These are phyloP conservation scores for Micromys minutus DNA, from an alignment of 2,113 vertebrate species.

Conservation along the genomic window DNA sequence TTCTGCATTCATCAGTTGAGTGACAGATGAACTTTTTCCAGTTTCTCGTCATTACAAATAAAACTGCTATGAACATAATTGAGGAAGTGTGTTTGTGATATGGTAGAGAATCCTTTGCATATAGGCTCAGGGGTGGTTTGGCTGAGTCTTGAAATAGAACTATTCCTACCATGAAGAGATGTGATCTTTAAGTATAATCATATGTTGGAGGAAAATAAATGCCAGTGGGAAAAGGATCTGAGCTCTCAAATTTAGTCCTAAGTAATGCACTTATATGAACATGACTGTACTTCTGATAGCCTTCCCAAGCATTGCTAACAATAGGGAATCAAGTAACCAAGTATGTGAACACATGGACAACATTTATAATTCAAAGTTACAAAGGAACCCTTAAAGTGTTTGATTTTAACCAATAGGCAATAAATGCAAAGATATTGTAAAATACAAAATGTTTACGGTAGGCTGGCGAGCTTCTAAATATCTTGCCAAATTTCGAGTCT, in stretches of 20 bases:
- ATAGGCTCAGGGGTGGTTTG: too few relatives aligned
- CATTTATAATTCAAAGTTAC: too few relatives aligned
- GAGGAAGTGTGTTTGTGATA: too few relatives aligned
- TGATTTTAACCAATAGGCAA: neutral
- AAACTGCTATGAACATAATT: too few relatives aligned
- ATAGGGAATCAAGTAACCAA: too few relatives aligned
- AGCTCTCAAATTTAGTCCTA: neutral
- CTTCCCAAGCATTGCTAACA: neutral
- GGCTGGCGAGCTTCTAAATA: neutral
- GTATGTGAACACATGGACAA: too few relatives aligned
- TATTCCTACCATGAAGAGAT: too few relatives aligned
- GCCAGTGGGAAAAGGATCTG: neutral
- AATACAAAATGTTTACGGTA: neutral
- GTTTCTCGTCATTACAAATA: too few relatives aligned
- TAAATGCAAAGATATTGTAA: neutral
- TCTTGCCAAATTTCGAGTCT: neutral
- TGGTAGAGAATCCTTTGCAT: too few relatives aligned
- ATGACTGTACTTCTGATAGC: neutral
- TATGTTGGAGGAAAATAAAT: neutral
- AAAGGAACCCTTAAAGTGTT: neutral
- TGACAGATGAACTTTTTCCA: too few relatives aligned
- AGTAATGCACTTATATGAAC: neutral
- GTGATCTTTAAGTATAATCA: neutral
- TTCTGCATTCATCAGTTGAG: too few relatives aligned
- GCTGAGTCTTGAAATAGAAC: too few relatives aligned